Evolutionary conservation across 2,888 invertebrate genomes (phyloP).

Genomic region (Sinelater perroti): DNA sequence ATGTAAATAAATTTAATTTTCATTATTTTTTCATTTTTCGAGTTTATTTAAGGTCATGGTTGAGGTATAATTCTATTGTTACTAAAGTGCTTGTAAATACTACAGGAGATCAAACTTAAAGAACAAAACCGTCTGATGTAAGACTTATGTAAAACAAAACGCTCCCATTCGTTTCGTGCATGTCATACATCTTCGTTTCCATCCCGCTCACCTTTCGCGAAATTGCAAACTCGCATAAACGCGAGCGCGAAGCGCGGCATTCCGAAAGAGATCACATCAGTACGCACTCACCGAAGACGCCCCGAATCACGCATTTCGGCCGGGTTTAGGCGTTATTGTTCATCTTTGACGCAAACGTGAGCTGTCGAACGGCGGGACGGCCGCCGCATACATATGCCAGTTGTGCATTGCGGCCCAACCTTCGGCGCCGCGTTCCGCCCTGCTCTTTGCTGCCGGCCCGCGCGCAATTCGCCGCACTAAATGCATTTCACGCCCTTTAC

Average conservation of each 20-base stretch:
- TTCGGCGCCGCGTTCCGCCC: neutral
- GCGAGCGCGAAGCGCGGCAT: neutral
- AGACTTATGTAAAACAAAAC: too few relatives aligned
- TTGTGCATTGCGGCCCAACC: constrained; percentile 7
- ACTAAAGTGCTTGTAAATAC: too few relatives aligned
- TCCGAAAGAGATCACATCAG: constrained; percentile 9
- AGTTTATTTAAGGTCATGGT: too few relatives aligned
- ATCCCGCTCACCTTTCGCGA: too few relatives aligned
- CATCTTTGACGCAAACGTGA: constrained; percentile 24
- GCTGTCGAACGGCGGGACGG: constrained; percentile 16
- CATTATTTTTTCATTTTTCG: too few relatives aligned
- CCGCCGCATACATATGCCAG: constrained; percentile 14
- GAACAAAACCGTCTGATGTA: too few relatives aligned
- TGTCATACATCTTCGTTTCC: too few relatives aligned
- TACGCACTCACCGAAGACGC: constrained; percentile 10
- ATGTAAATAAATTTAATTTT: too few relatives aligned
- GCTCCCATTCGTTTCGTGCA: too few relatives aligned
- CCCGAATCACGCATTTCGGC: constrained; percentile 16
- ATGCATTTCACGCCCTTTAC: constrained; percentile 23
- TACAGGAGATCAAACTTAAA: too few relatives aligned
- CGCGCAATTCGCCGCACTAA: constrained; percentile 9
- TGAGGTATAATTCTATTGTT: too few relatives aligned
- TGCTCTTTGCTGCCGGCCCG: neutral
- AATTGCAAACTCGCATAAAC: too few relatives aligned
- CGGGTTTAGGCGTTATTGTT: constrained; percentile 18